Conservation (phyloP, 1,140 invertebrate genomes). For the Prorops nasuta region DNA sequence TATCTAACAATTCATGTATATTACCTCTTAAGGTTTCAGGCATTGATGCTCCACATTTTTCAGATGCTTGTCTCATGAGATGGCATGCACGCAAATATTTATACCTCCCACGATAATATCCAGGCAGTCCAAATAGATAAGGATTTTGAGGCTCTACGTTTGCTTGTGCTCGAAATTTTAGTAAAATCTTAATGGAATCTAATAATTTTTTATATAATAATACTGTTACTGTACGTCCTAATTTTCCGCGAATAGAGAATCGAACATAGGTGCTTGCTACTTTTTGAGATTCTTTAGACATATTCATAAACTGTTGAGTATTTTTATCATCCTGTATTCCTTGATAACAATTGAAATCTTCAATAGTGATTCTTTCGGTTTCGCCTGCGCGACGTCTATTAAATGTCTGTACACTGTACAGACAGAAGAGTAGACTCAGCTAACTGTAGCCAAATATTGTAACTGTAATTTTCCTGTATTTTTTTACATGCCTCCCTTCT, state of each 20-base stretch:
- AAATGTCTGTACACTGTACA: conserved; percentile 4
- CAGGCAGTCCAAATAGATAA: conserved; percentile 17
- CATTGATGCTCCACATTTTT: conserved; percentile 12
- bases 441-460: conserved; percentile 10
- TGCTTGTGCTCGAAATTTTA: conserved; percentile 11
- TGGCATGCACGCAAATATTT: conserved; percentile 17
- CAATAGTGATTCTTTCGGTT: conserved; percentile 6
- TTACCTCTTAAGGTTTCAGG: conserved; percentile 8
- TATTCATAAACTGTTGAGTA: not conserved
- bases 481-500: no score
- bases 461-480: conserved; percentile 5
- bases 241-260: conserved; percentile 8
- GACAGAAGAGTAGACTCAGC: conserved; percentile 1
- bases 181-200: conserved; percentile 1
- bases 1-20: no score
- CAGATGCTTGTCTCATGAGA: conserved; percentile 12
- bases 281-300: conserved; percentile 2
- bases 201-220: not conserved
- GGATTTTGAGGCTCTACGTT: conserved; percentile 5
- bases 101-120: conserved; percentile 2
- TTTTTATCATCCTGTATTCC: not conserved
- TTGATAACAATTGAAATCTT: conserved; percentile 6
- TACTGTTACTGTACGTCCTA: not conserved
- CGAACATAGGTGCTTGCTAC: conserved; percentile 7
- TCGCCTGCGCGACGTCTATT: conserved; percentile 9